Evolutionary conservation across 2,113 vertebrate species (phyloP), one percentile per base, ranked within the genome.

Genomic region (Otus sunia): DNA sequence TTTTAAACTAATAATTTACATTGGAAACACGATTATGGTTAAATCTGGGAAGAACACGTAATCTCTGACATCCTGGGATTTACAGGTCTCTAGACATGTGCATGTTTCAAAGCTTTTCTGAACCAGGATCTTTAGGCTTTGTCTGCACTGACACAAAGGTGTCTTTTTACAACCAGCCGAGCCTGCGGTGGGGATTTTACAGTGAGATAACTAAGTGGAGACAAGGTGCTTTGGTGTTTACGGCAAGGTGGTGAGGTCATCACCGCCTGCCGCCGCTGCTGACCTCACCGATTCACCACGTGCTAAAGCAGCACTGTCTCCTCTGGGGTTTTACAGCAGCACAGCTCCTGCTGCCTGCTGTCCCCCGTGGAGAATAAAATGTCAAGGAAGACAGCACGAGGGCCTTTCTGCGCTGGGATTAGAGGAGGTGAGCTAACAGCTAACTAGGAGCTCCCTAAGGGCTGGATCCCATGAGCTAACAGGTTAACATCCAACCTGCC

Each of bases 191-290:
- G 36, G 80, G 50, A 78, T 86, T 85, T 93, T 56, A 81, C 71
- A 74, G 84, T 45, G 56, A 82, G 84, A 86, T 59, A 86, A 53
- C 25, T 5, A 25, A 36, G 62, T 36, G 60, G 76, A 90, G 71
- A 79, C 64, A 56, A 88, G 88, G 58, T 1, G 4, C 66, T 73
- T 77, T 32, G 49, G 37, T 68, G 59, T 82, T 86, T 68, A 77
- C 2, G 2, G 59, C 2, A 5, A 62, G 71, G 71, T 68, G 72
- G 36, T 52, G 53, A 89, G 36, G 58, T 71, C 80, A 89, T 29
- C 4, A 3, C 53, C 2, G 1, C 66, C 64, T 14, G 3, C 14
- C 2, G 6, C 58, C 1, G 2, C 58, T 6, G 41, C 69, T 67
- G 76, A 67, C 59, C 63, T 92, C 63, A 63, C 39, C 56, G 43